Evolutionary conservation across 2,888 invertebrate genomes (phyloP), one percentile per base, ranked within the genome.

Genomic region (Synergus japonicus): DNA sequence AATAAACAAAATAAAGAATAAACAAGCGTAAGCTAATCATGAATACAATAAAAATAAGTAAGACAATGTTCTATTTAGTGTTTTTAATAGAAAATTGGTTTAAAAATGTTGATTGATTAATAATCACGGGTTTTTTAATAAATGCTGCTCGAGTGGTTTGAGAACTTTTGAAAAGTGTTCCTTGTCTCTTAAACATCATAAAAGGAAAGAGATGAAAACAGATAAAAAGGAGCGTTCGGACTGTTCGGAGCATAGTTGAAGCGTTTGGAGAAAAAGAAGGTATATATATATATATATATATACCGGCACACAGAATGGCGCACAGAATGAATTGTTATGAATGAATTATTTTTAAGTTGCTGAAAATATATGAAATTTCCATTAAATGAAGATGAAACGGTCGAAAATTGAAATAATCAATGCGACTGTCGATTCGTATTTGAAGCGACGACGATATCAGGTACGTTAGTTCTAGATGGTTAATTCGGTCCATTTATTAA

Each of bases 381-480:
- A 85, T 85, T 84, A 82, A 84, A 88, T 89, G 90, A 93, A 92
- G 91, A 93, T 94, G 91, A 95, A 95, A 93, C 94, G 95, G 87
- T 93, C 94, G 82, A 94, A 94, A 93, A 94, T 93, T 91, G 95
- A 96, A 91, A 93, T 94, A 84, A 94, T 96, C 86, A 95, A 94
- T 90, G 94, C 94, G 84, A 95, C 95, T 83, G 93, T 95, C 86
- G 93, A 94, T 87, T 94, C 94, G 82, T 96, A 96, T 92, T 93
- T 96, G 88, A 95, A 95, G 91, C 94, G 95, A 81, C 93, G 96
- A 76, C 95, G 95, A 88, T 96, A 95, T 90, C 94, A 95, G 86
- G 95, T 94, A 91, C 92, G 92, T 80, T 29, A 15, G 18, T 58
- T 15, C 69, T 67, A 7, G 69, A 12, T 54, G 44, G n/a, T 18